phyloP scores from a whole-genome alignment of 2,888 invertebrate genomes.

The Hyppa rectilinea region DNA sequence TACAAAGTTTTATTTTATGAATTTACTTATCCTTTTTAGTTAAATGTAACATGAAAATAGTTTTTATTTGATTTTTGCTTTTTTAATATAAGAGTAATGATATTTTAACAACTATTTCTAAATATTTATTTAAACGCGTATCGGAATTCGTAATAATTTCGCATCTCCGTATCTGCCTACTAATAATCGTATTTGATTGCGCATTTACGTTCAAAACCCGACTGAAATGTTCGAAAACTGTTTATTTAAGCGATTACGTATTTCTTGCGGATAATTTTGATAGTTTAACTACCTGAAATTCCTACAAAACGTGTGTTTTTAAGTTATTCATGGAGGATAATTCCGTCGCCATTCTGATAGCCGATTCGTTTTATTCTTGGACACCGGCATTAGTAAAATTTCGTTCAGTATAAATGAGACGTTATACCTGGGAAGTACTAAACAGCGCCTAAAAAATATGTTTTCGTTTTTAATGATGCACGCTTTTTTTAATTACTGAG shows the following conservation, averaged over 20 bases:
- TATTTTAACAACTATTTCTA: constrained; percentile 31
- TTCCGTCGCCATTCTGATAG: constrained; percentile 35
- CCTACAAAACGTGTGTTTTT: constrained; percentile 39
- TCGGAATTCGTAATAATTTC: constrained; percentile 47
- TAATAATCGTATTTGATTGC: constrained; percentile 61
- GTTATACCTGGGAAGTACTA: too few species aligned
- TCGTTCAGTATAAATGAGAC: constrained; percentile 26
- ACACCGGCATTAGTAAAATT: constrained; percentile 8
- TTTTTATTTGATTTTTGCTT: neutral
- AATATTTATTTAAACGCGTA: constrained; percentile 60
- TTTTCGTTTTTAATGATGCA: too few species aligned
- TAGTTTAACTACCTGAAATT: constrained; percentile 64
- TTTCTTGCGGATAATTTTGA: constrained; percentile 50
- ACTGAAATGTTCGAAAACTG: constrained; percentile 45
- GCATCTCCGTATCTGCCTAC: constrained; percentile 35
- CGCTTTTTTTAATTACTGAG: too few species aligned
- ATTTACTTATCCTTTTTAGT: neutral
- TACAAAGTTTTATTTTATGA: neutral
- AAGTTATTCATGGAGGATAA: constrained; percentile 50
- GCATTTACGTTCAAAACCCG: constrained; percentile 43
- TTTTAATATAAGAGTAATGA: neutral
- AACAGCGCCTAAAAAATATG: too few species aligned
- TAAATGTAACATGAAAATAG: neutral
- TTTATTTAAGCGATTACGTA: constrained; percentile 54
- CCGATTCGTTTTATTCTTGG: constrained; percentile 40